phyloP scores from a whole-genome alignment of 2,888 invertebrate species.

The Furcula furcula region DNA sequence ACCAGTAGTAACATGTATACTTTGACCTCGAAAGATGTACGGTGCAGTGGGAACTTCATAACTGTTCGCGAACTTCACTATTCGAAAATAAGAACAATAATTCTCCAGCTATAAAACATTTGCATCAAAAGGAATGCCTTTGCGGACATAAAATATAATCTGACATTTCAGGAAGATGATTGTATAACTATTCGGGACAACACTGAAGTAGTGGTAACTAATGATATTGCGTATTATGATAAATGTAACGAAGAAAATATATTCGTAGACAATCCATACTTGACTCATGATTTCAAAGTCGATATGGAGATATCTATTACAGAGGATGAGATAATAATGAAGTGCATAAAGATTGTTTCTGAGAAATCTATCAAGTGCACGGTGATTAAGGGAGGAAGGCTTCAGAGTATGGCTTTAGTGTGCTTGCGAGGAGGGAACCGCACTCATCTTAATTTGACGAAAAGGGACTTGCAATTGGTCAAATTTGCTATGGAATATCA shows the following conservation, averaged over 20 bases:
- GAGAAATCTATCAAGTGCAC: constrained; percentile 29
- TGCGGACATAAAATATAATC: neutral
- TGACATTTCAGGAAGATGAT: constrained; percentile 23
- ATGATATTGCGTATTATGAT: constrained; percentile 26
- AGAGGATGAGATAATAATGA: constrained; percentile 36
- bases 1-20: no score
- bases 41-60: no score
- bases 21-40: no score
- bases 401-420: constrained; percentile 31
- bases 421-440: constrained; percentile 29
- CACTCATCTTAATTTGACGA: constrained; percentile 28
- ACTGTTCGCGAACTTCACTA: no score
- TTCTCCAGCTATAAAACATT: no score
- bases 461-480: constrained; percentile 38
- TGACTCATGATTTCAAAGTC: constrained; percentile 32
- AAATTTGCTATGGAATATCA: constrained; percentile 44
- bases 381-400: constrained; percentile 37
- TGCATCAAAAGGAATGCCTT: no score
- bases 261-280: constrained; percentile 41
- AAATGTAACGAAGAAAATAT: constrained; percentile 39
- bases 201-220: constrained; percentile 30
- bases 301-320: constrained; percentile 39
- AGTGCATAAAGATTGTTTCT: constrained; percentile 27
- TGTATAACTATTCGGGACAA: constrained; percentile 24
- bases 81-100: no score